Conservation (phyloP, 2,888 invertebrate species). For the Eilema depressum region DNA sequence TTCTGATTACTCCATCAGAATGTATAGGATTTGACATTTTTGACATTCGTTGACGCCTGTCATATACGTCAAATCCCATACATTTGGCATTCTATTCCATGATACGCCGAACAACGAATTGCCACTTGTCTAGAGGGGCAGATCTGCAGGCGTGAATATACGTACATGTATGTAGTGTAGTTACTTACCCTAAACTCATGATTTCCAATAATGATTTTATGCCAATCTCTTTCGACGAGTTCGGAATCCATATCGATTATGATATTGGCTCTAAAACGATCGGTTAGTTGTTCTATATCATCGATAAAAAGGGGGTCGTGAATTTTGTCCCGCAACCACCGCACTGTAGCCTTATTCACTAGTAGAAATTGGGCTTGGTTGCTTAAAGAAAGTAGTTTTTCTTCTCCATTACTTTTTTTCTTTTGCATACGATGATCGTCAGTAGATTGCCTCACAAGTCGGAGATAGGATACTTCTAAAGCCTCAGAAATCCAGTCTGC, state of each 20-base stretch:
- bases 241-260: slow-evolving; percentile 90
- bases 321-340: slow-evolving; percentile 89
- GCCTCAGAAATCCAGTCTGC: slow-evolving; percentile 93
- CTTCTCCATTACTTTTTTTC: slow-evolving; percentile 63
- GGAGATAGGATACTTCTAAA: slow-evolving; percentile 89
- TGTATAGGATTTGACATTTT: too few species aligned
- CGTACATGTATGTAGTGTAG: neutral
- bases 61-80: too few species aligned
- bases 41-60: too few species aligned
- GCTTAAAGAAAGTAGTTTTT: slow-evolving; percentile 87
- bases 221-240: slow-evolving; percentile 93
- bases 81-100: too few species aligned
- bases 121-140: too few species aligned
- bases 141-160: too few species aligned
- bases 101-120: too few species aligned
- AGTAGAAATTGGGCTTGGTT: slow-evolving; percentile 96
- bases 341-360: slow-evolving; percentile 92
- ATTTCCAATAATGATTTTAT: slow-evolving; percentile 88
- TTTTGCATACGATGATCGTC: slow-evolving; percentile 69
- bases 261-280: slow-evolving; percentile 97
- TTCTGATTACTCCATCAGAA: too few species aligned
- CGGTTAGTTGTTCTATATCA: slow-evolving; percentile 88
- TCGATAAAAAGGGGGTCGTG: slow-evolving; percentile 82
- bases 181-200: slow-evolving; percentile 88
- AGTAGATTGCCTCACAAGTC: slow-evolving; percentile 89